Evolutionary conservation across 2,888 invertebrate genomes (phyloP).

Genomic region (Pandemis corylana): DNA sequence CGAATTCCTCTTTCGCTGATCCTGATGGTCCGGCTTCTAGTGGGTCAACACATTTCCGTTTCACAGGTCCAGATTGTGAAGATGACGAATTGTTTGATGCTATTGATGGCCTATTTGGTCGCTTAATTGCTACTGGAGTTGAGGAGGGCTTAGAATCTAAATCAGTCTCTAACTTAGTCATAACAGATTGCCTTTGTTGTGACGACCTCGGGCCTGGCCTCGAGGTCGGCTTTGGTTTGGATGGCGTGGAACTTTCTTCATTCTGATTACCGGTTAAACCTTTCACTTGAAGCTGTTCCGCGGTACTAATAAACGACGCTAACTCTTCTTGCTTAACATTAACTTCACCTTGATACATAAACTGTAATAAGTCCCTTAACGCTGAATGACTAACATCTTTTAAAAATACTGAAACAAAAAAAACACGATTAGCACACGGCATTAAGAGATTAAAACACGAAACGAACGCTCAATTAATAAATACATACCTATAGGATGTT

Average conservation of each 20-base stretch:
- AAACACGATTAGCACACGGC: slow-evolving; percentile 38
- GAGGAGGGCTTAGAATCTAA: slow-evolving; percentile 87
- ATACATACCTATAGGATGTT: slow-evolving; percentile 87
- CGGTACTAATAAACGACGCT: slow-evolving; percentile 89
- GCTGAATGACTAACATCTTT: slow-evolving; percentile 89
- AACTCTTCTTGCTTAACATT: slow-evolving; percentile 90
- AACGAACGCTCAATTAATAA: slow-evolving; percentile 8
- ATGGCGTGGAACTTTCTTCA: slow-evolving; percentile 85
- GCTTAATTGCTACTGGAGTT: slow-evolving; percentile 86
- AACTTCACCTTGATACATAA: slow-evolving; percentile 90
- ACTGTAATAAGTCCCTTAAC: slow-evolving; percentile 88
- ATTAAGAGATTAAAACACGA: slow-evolving; percentile 29
- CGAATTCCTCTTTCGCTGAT: slow-evolving; percentile 82
- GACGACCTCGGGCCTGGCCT: slow-evolving; percentile 87
- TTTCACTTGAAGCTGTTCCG: slow-evolving; percentile 89
- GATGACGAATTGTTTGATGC: slow-evolving; percentile 85
- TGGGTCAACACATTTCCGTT: slow-evolving; percentile 85
- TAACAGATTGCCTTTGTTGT: slow-evolving; percentile 86
- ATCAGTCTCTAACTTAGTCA: slow-evolving; percentile 87
- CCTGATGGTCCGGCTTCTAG: slow-evolving; percentile 86
- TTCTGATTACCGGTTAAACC: slow-evolving; percentile 88
- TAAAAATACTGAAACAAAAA: slow-evolving; percentile 86
- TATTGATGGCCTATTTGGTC: slow-evolving; percentile 87
- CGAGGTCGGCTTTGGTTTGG: slow-evolving; percentile 84
- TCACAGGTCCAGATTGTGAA: slow-evolving; percentile 85